Conservation (phyloP, 1,140 invertebrate genomes). For the Drosophila pandora region DNA sequence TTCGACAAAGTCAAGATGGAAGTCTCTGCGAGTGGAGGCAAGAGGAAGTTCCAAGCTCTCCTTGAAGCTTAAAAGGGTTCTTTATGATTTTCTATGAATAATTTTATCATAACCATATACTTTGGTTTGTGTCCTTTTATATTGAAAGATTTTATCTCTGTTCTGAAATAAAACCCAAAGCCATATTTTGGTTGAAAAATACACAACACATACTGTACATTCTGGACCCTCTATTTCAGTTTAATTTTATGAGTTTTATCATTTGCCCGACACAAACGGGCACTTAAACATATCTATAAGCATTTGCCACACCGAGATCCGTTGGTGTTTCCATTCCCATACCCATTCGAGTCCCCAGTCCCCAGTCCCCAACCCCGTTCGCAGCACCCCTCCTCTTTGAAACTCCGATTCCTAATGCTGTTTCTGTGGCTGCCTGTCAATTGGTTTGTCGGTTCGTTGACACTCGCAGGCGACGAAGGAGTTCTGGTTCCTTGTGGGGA, state of each 20-base stretch:
- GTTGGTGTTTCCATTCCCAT: slow-evolving; percentile 18
- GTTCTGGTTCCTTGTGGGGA: slow-evolving; percentile 48
- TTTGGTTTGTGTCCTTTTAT: no score
- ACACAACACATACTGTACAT: not conserved
- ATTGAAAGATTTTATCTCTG: not conserved
- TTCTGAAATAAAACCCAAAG: not conserved
- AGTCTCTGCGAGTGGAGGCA: not conserved
- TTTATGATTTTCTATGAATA: no score
- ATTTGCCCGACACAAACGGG: slow-evolving; percentile 58
- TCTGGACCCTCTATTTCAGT: slow-evolving; percentile 20
- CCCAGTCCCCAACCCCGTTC: slow-evolving; percentile 26
- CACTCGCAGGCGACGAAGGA: slow-evolving; percentile 62
- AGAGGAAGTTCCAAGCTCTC: no score
- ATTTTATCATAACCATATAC: no score
- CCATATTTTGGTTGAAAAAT: not conserved
- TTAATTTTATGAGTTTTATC: slow-evolving; percentile 62
- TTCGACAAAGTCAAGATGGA: not conserved
- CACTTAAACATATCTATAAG: slow-evolving; percentile 51
- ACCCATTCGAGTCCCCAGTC: slow-evolving; percentile 16
- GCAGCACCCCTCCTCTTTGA: slow-evolving; percentile 2
- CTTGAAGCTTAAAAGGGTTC: no score
- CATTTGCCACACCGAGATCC: slow-evolving; percentile 35
- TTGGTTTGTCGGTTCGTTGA: slow-evolving; percentile 75
- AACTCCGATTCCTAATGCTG: slow-evolving; percentile 5
- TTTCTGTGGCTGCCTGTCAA: slow-evolving; percentile 57